phyloP scores from a whole-genome alignment of 2,797 vertebrate species.

The Spea hammondii region DNA sequence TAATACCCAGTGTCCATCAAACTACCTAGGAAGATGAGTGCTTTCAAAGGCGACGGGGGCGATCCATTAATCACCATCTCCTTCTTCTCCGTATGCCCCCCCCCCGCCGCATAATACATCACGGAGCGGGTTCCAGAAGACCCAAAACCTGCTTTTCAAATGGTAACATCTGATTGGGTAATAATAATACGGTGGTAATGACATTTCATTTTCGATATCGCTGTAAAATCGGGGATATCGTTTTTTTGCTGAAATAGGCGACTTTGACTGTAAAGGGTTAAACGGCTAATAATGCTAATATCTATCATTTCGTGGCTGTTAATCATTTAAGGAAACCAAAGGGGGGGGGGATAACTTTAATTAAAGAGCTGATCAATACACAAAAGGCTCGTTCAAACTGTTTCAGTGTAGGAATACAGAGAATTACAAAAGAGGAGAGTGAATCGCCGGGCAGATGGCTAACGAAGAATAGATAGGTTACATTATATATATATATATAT shows the following conservation, averaged over 20 bases:
- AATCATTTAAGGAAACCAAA: neutral
- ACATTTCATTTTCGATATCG: neutral
- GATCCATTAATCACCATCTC: neutral
- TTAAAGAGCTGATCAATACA: constrained; percentile 20
- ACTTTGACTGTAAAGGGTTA: too few species aligned
- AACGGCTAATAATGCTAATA: too few species aligned
- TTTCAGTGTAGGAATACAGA: neutral
- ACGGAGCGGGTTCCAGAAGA: neutral
- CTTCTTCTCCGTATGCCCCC: neutral
- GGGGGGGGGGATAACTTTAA: neutral
- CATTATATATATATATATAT: too few species aligned
- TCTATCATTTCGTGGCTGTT: neutral
- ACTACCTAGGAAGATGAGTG: neutral
- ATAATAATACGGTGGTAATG: neutral
- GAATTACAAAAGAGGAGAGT: too few species aligned
- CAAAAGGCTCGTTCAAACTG: constrained; percentile 10
- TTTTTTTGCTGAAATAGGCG: neutral
- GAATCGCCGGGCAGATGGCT: too few species aligned
- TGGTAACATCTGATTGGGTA: neutral
- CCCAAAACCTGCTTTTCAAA: neutral
- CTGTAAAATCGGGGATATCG: too few species aligned
- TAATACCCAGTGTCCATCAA: constrained; percentile 24
- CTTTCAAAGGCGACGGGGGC: neutral
- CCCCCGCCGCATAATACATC: constrained; percentile 2
- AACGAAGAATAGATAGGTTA: too few species aligned